Evolutionary conservation across 2,113 vertebrate genomes (phyloP), one percentile per base, ranked within the genome.

Genomic region (Menura novaehollandiae): DNA sequence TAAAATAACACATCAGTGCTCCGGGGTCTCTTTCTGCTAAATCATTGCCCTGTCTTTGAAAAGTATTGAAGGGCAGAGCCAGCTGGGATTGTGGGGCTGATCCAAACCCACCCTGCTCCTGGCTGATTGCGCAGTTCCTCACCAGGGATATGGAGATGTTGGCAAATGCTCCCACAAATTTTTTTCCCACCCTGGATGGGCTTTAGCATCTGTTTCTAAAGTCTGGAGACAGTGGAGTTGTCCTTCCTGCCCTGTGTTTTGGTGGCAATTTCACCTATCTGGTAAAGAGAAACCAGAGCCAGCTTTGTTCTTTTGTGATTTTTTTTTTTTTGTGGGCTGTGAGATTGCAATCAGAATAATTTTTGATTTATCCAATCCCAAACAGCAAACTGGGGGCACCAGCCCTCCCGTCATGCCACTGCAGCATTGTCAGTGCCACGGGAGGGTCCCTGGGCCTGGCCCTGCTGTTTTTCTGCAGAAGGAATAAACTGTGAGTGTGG

Each of bases 401-500:
- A 88, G 24, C 64, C 56, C 68, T 39, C 0, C 2, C 22, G 37
- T 44, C 28, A 8, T 0, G 0, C 0, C 0, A 60, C 30, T 67
- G 64, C 59, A 21, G 24, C 17, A 30, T 32, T 66, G 15, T 55
- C 58, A 11, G 73, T 44, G 56, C 17, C 71, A 2, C 9, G 1
- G 33, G 41, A 77, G 11, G 2, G 6, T 81, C 30, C 30, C 35
- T 33, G 7, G 11, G 3, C 6, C 37, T 5, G 46, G 13, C 35
- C 53, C 26, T 0, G 13, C 67, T 39, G 35, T 73, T 9, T 14
- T 72, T 6, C 35, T 49, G 81, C 69, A 1, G 1, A 23, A 62
- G 87, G 35, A 88, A 30, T 9, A 10, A 43, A 15, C 82, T 9
- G 59, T 0, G 6, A 30, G 59, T 1, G 18, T 1, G 6, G 30